Evolutionary conservation across 2,797 vertebrate genomes (phyloP).

Genomic region (Macroramphosus scolopax): DNA sequence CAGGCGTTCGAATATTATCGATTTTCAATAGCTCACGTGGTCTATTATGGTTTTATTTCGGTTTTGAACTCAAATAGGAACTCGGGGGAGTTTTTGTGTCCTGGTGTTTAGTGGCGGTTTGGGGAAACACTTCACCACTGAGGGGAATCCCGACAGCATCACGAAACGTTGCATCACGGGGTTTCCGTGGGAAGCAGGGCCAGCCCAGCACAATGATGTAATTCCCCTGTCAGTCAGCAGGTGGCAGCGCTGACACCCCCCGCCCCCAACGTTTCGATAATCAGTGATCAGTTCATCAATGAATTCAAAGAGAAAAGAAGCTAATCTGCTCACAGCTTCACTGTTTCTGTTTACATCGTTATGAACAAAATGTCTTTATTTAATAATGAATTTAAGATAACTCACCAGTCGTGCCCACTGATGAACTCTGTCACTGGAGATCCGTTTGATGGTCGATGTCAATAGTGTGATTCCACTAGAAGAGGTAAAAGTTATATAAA

Average conservation of each 20-base stretch:
- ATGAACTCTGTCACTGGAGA: conserved; percentile 76
- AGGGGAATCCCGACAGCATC: conserved; percentile 43
- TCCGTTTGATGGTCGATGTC: conserved; percentile 75
- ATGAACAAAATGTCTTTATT: too few species aligned
- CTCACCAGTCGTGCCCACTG: conserved; percentile 83
- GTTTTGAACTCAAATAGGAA: conserved; percentile 3
- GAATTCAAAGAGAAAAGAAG: too few species aligned
- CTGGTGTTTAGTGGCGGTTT: neutral
- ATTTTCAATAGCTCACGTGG: too few species aligned
- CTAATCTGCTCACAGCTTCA: neutral
- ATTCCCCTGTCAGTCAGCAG: conserved; percentile 13
- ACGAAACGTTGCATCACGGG: conserved; percentile 23
- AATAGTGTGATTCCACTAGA: conserved; percentile 51
- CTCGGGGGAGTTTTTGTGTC: conserved; percentile 1
- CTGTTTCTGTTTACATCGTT: too few species aligned
- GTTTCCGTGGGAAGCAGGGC: conserved; percentile 12
- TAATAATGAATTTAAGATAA: neutral
- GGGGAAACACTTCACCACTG: too few species aligned
- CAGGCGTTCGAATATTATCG: too few species aligned
- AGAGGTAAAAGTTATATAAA: too few species aligned
- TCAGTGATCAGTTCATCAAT: too few species aligned
- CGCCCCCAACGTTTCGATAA: too few species aligned
- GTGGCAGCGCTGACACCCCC: too few species aligned
- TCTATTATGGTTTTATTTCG: too few species aligned
- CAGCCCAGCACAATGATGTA: neutral